Evolutionary conservation across 2,113 vertebrate species (phyloP).

Genomic region (Nesoenas mayeri): DNA sequence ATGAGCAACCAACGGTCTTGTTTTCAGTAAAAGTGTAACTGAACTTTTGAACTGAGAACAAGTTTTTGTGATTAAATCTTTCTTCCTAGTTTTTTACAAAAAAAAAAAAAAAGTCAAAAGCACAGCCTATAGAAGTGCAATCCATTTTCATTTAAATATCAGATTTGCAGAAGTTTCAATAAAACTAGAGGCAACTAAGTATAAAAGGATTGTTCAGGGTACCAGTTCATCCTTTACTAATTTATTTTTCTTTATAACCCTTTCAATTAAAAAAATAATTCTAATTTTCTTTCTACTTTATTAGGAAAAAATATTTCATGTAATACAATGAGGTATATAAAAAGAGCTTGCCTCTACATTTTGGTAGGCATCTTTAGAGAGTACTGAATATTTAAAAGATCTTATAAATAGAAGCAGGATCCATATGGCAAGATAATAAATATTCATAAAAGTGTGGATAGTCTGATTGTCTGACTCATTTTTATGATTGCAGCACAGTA

Average conservation of each 20-base stretch:
- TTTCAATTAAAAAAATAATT: neutral
- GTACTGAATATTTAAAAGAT: slow-evolving; percentile 37
- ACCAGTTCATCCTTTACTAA: neutral
- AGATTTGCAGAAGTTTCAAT: neutral
- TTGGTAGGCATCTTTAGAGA: neutral
- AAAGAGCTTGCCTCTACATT: neutral
- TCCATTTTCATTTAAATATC: neutral
- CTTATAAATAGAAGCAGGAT: slow-evolving; percentile 38
- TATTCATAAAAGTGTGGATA: slow-evolving; percentile 45
- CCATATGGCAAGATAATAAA: slow-evolving; percentile 49
- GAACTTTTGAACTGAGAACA: neutral
- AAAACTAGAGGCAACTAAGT: neutral
- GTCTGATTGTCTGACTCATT: slow-evolving; percentile 28
- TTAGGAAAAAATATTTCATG: neutral
- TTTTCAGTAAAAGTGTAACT: neutral
- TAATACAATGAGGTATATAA: neutral
- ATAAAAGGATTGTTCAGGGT: neutral
- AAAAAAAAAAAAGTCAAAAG: neutral
- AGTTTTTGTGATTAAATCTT: neutral
- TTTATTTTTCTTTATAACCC: neutral
- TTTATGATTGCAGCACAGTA: neutral
- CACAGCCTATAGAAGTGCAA: neutral
- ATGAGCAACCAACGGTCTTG: neutral
- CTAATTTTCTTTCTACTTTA: neutral
- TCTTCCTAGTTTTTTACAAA: neutral